phyloP scores from a whole-genome alignment of 2,113 vertebrate genomes.

The Haemorhous mexicanus region DNA sequence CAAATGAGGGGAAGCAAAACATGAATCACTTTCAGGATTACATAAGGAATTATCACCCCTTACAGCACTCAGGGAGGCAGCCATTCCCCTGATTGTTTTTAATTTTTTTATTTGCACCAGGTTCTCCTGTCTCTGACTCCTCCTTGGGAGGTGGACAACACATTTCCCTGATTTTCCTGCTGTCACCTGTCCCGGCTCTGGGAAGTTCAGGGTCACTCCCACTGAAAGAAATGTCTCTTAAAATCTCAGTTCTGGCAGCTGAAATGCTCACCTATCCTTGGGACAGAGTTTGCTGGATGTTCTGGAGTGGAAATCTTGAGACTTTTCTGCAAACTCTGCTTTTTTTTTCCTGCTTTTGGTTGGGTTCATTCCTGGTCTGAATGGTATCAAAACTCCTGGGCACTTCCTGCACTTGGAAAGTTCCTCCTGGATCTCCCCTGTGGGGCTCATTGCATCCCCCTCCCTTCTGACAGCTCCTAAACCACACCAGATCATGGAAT shows the following conservation, averaged over 20 bases:
- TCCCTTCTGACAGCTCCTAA: not conserved
- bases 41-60: conserved; percentile 11
- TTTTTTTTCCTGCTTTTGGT: not conserved
- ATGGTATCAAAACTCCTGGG: accelerated
- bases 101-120: not conserved
- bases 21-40: conserved; percentile 33
- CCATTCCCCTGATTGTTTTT: not conserved
- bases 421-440: not conserved
- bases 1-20: conserved; percentile 41
- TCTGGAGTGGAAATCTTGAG: not conserved
- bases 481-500: not conserved
- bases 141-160: not conserved
- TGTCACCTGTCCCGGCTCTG: not conserved
- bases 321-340: not conserved
- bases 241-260: not conserved
- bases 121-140: not conserved
- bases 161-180: not conserved
- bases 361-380: not conserved
- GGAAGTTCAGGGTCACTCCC: not conserved
- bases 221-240: not conserved
- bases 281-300: accelerated
- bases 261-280: not conserved
- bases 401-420: not conserved
- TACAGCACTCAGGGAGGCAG: not conserved
- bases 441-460: not conserved